A percentile compares a stretch with the other conserved stretches of the same genome.
Conservation (phyloP, 1,140 invertebrate genomes). For the Apocrypta bakeri region DNA sequence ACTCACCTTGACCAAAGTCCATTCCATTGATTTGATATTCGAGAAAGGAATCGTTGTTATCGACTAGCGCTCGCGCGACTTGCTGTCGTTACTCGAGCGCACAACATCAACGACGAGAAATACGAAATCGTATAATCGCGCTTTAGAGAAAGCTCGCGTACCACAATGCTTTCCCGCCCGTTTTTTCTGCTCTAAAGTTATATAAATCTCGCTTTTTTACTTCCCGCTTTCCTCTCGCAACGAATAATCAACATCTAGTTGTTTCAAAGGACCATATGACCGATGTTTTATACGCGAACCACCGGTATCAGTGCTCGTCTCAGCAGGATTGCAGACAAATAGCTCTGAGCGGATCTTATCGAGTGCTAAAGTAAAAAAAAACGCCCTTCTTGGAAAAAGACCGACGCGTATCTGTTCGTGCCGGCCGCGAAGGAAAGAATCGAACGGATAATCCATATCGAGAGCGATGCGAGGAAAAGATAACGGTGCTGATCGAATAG, state of each 20-base stretch:
- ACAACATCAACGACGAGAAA: background rate
- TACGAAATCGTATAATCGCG: background rate
- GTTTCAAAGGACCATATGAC: background rate
- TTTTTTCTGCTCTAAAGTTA: no score
- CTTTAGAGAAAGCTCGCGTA: background rate
- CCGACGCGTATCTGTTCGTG: background rate
- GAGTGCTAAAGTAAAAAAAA: background rate
- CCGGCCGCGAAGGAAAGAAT: background rate
- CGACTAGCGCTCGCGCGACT: background rate
- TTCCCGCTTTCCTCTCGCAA: background rate
- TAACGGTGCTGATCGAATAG: background rate
- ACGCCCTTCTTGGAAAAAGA: background rate
- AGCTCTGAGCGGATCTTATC: background rate
- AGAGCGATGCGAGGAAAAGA: background rate
- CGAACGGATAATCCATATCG: background rate
- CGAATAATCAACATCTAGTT: no score
- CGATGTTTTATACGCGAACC: no score
- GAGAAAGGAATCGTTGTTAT: constrained; percentile 42
- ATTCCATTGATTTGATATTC: constrained; percentile 47
- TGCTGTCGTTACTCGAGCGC: background rate
- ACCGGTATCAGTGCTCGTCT: background rate
- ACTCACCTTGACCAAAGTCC: constrained; percentile 28
- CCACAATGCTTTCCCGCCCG: background rate
- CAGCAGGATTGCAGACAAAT: background rate
- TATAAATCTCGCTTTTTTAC: background rate